Evolutionary conservation across 2,797 vertebrate genomes (phyloP), one percentile per base, ranked within the genome.

Genomic region (Argyrosomus regius): DNA sequence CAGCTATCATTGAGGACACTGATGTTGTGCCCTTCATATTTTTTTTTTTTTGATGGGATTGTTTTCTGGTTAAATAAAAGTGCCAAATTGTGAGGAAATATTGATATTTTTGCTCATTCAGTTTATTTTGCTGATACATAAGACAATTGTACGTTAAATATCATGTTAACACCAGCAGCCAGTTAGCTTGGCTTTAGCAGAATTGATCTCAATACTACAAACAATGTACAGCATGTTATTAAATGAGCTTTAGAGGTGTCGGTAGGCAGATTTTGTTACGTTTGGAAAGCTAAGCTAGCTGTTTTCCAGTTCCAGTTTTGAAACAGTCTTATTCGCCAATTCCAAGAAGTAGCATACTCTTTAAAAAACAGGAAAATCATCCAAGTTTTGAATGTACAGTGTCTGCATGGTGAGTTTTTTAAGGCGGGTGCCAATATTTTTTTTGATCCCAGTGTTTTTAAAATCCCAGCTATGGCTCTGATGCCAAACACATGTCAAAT

Each of bases 401-500:
- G 12, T 31, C 12, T n/a, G 50, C 53, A 26, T 39, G 0, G 8
- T 12, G 26, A 22, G 20, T 18, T 39, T 43, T 39, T 41, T 63
- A n/a, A 1, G 0, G 11, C 5, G 5, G 11, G 20, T 24, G 24
- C 5, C 17, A 49, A 24, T 56, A 41, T 52, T 56, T 52, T 54
- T 54, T 75, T 12, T 56, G 68, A 57, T 49, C 24, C 7, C 12
- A 60, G 5, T 6, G 14, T 39, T 72, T 59, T 22, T 3, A 3
- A 65, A 53, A 48, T 49, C 39, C 18, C 13, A 24, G 1, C 16
- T 16, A 5, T 13, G 14, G 41, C 31, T 45, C 14, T 4, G 10
- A 43, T 63, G 17, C 20, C 67, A 72, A 74, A 66, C 52, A 11
- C 45, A 57, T 56, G 53, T 59, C 72, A 72, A 22, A 64, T 39